Conservation (phyloP, 2,888 invertebrate genomes). For the Prosopocoilus inquinatus region DNA sequence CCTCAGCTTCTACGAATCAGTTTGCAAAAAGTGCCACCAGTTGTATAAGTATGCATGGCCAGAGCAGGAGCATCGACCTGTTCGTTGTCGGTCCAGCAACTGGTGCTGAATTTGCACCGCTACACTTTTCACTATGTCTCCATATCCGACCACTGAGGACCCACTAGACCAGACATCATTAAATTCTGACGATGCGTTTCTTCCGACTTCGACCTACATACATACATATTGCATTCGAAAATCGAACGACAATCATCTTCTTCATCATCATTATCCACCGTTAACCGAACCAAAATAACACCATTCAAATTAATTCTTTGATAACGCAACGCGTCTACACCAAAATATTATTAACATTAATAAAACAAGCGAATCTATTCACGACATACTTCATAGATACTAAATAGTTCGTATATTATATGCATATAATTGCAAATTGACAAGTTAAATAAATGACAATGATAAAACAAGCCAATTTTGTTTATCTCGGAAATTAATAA, state of each 20-base stretch:
- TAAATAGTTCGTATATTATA: too few relatives aligned
- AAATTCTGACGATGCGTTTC: too few relatives aligned
- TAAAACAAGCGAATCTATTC: slow-evolving; percentile 2
- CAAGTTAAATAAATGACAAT: too few relatives aligned
- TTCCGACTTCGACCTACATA: too few relatives aligned
- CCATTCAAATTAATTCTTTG: not conserved
- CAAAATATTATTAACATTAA: slow-evolving; percentile 15
- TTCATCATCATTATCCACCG: too few relatives aligned
- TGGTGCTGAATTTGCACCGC: slow-evolving; percentile 31
- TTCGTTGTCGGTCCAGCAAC: slow-evolving; percentile 15
- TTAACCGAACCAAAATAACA: not conserved
- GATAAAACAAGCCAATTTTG: too few relatives aligned
- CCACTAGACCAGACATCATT: too few relatives aligned
- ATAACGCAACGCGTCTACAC: not conserved
- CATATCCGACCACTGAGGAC: too few relatives aligned
- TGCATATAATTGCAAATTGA: too few relatives aligned
- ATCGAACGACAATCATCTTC: too few relatives aligned
- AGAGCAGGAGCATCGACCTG: slow-evolving; percentile 43
- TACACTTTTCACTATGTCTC: not conserved
- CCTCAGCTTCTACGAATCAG: slow-evolving; percentile 40
- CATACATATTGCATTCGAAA: too few relatives aligned
- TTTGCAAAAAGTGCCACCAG: slow-evolving; percentile 42
- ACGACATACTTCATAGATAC: slow-evolving; percentile 9
- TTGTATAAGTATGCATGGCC: slow-evolving; percentile 41
- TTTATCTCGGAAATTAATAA: too few relatives aligned